Evolutionary conservation across 1,140 invertebrate species (phyloP), one percentile per base, ranked within the genome.

Genomic region (Leptopilina clavipes): DNA sequence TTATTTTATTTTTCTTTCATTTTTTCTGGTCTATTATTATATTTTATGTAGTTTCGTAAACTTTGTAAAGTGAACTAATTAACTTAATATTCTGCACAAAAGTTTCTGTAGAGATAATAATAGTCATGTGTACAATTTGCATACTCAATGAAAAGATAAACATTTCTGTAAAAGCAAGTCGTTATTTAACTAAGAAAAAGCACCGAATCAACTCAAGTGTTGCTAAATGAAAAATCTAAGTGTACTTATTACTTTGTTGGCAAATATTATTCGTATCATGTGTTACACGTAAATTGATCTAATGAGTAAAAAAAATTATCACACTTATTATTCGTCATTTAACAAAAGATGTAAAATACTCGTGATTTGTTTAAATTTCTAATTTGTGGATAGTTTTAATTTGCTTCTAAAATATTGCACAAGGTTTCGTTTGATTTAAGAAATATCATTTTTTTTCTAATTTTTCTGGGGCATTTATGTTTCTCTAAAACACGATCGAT

Each of bases 141-240:
- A 65, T 65, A 12, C 5, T 8, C 19, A 31, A 65, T 65, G 19
- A 65, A 65, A 65, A 31, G 22, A 25, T 25, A 65, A 65, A 31
- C 22, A 65, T 65, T 65, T 65, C 11, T 65, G 17, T 65, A 65
- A 65, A 65, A 65, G 19, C 19, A 65, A 25, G 19, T 59, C 54
- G 18, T 18, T 59, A 25, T 59, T 9, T 59, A 59, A 59, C 1
- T 65, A 65, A 65, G 10, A 65, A 65, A 22, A 65, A 12, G 48
- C 17, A 52, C 10, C 18, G 22, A 65, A 14, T 31, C 9, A 19
- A 12, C 14, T 65, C 22, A 31, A 65, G 22, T 65, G 11, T 19
- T 14, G 22, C 22, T 22, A 65, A 65, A 25, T 25, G 19, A 11
- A 65, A 65, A 65, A 65, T 65, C 22, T 31, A 65, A 65, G 22